Percentiles rank a stretch among this genome's conserved stretches.
Evolutionary conservation across 2,797 vertebrate species (phyloP).

Genomic region (Xyrichtys novacula): DNA sequence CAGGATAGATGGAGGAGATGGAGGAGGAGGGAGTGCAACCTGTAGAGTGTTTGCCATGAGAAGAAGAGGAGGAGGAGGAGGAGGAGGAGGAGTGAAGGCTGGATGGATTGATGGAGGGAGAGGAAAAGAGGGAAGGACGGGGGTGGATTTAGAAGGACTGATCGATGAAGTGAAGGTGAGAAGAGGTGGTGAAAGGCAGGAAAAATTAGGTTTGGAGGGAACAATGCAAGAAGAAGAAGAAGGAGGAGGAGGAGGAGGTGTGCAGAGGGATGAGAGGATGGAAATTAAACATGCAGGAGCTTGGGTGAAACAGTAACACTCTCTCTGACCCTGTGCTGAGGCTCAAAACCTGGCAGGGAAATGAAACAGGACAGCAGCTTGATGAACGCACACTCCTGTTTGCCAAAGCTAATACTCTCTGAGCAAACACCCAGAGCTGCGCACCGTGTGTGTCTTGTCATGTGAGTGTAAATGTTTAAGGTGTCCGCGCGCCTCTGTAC

Average conservation of each 20-base stretch:
- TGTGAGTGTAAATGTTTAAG: conserved; percentile 36
- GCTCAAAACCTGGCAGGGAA: conserved; percentile 54
- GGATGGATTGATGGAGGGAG: conserved; percentile 40
- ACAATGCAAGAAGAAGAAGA: conserved; percentile 11
- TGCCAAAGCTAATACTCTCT: conserved; percentile 70
- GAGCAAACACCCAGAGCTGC: conserved; percentile 56
- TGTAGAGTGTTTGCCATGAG: conserved; percentile 59
- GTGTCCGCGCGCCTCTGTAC: conserved; percentile 24
- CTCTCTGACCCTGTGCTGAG: conserved; percentile 61
- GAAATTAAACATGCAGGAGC: conserved; percentile 60
- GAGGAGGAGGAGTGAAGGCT: conserved; percentile 16
- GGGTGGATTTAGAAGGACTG: conserved; percentile 25
- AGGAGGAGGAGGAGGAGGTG: conserved; percentile 39
- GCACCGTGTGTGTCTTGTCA: background rate
- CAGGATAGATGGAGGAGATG: background rate
- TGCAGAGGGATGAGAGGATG: conserved; percentile 22
- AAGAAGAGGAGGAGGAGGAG: conserved; percentile 17
- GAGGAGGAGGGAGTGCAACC: conserved; percentile 38
- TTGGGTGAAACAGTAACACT: conserved; percentile 55
- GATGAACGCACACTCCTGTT: conserved; percentile 71
- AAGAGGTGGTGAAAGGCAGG: conserved; percentile 14
- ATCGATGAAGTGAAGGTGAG: conserved; percentile 46
- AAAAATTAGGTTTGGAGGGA: conserved; percentile 27
- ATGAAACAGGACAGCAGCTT: conserved; percentile 56
- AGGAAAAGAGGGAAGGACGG: conserved; percentile 12